A percentile compares a stretch with the other conserved stretches of the same genome.
Conservation (phyloP, 2,888 invertebrate species). For the Lypha dubia region DNA sequence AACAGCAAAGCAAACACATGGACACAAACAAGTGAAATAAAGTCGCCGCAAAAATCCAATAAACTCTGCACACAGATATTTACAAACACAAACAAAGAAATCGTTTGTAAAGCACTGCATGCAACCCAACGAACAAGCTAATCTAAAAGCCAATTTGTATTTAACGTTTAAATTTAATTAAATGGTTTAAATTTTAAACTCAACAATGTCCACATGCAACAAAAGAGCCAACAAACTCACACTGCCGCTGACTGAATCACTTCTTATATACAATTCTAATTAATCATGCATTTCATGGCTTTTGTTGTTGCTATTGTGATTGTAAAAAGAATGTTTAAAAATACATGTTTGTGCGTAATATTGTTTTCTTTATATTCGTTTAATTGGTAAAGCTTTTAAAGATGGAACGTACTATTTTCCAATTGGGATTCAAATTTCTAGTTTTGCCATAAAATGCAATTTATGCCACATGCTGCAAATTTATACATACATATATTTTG, state of each 20-base stretch:
- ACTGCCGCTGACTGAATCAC: constrained; percentile 24
- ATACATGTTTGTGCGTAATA: not conserved
- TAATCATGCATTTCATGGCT: constrained; percentile 7
- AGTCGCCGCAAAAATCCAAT: constrained; percentile 62
- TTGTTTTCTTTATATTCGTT: not conserved
- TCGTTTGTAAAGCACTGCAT: constrained; percentile 35
- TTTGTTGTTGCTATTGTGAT: not conserved
- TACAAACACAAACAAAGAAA: constrained; percentile 29
- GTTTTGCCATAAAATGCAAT: not conserved
- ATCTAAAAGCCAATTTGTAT: constrained; percentile 6
- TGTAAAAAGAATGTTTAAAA: not conserved
- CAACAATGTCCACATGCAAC: constrained; percentile 9
- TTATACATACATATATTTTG: too few species aligned
- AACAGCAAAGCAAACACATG: constrained; percentile 32
- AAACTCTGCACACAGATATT: constrained; percentile 54
- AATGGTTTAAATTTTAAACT: too few species aligned
- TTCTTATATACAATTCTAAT: constrained; percentile 11
- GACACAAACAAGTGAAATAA: constrained; percentile 25
- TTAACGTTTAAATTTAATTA: too few species aligned
- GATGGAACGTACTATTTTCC: not conserved
- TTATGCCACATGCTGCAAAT: not conserved
- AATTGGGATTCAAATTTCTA: not conserved
- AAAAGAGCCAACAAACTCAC: constrained; percentile 17
- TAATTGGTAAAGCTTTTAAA: not conserved
- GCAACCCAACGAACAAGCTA: constrained; percentile 50